A percentile compares a stretch with the other conserved stretches of the same genome.
phyloP scores from a whole-genome alignment of 2,888 invertebrate genomes.

The Acronicta alni region DNA sequence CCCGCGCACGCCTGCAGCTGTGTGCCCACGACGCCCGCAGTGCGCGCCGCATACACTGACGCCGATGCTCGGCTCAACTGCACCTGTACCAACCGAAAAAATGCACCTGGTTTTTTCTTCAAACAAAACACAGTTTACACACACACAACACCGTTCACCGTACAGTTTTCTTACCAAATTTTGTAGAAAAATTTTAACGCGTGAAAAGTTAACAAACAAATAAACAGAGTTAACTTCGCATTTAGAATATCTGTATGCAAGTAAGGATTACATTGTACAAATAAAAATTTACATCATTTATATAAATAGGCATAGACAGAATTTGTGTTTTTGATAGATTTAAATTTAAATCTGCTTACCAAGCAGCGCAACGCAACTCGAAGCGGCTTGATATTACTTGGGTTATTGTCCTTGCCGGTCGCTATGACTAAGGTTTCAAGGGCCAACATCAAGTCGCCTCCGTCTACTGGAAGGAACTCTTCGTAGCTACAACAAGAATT shows the following conservation, averaged over 20 bases:
- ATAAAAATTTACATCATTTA: too few species aligned
- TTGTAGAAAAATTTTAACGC: too few species aligned
- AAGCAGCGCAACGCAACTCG: slow-evolving; percentile 92
- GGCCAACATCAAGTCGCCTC: slow-evolving; percentile 91
- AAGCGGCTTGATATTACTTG: slow-evolving; percentile 88
- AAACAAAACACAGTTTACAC: too few species aligned
- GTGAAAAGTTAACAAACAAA: too few species aligned
- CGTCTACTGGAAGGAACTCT: slow-evolving; percentile 90
- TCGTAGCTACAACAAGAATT: slow-evolving; percentile 86
- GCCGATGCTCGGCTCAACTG: slow-evolving; percentile 76
- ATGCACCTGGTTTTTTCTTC: too few species aligned
- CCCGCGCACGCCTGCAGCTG: slow-evolving; percentile 62
- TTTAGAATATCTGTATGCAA: too few species aligned
- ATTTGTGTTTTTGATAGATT: background rate
- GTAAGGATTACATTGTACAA: too few species aligned
- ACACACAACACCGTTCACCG: too few species aligned
- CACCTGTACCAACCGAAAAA: slow-evolving; percentile 70
- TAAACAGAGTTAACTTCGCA: too few species aligned
- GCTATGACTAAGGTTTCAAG: slow-evolving; percentile 91
- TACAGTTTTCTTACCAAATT: too few species aligned
- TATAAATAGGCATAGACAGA: too few species aligned
- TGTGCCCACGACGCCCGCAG: slow-evolving; percentile 67
- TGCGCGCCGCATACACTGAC: slow-evolving; percentile 70
- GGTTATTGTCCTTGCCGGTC: slow-evolving; percentile 71
- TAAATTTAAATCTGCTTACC: slow-evolving; percentile 80